Evolutionary conservation across 1,140 invertebrate genomes (phyloP), one percentile per base, ranked within the genome.

Genomic region (Drosophila kikkawai): DNA sequence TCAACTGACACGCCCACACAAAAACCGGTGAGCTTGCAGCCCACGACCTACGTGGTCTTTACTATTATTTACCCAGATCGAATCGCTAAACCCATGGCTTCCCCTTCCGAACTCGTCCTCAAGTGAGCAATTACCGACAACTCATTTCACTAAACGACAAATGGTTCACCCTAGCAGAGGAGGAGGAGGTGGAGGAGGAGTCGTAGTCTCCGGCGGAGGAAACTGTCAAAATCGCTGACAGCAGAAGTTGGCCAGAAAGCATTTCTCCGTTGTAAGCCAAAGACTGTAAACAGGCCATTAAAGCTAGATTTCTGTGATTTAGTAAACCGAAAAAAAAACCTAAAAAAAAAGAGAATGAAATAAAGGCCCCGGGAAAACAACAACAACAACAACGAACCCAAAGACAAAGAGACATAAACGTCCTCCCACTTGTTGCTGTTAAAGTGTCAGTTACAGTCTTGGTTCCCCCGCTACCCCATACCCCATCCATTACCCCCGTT

Each of bases 341-440:
- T 44, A 70, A 64, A 11, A 12, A 61, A 47, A 22, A 26, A 36
- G 53, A 67, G 73, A 88, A 77, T 76, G 51, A 79, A 76, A 68
- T 67, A 82, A 76, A 87, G 11, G 64, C 56, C 69, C 65, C 70
- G 63, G 75, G 68, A 84, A 83, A 80, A 86, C 39, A 44, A 63
- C 39, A 45, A 50, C 47, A 79, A 79, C 51, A 66, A 57, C 34
- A 45, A 48, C 53, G 41, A 88, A 56, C 19, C 53, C 19, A 56
- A 56, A 88, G 76, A 88, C 85, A 88, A 88, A 90, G 79, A 90
- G 85, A 90, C 85, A 85, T 88, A 90, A 88, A 88, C 75, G 85
- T 88, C 85, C 85, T 90, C 85, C 85, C 85, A 88, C 85, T 88
- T 88, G 85, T 79, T 88, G 85, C 85, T 85, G 85, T 81, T 85